These are phyloP conservation scores for Glomeris maerens DNA, from an alignment of 1,140 invertebrate genomes.

Conservation along the genomic window DNA sequence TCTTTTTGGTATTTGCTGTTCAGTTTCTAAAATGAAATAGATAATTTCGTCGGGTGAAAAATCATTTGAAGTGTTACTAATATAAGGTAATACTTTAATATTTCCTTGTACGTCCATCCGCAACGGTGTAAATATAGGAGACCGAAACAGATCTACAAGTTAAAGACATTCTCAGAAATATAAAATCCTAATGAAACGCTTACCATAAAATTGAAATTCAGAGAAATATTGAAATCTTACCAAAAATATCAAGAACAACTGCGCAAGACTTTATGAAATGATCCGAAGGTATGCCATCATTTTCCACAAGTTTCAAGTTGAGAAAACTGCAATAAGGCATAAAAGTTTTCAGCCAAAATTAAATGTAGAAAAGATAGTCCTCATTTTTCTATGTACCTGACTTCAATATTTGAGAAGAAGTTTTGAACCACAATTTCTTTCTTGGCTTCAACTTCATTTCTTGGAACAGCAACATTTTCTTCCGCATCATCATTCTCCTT, in stretches of 20 bases:
- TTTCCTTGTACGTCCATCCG: conserved; percentile 18
- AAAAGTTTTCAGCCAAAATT: conserved; percentile 1
- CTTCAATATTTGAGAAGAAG: conserved; percentile 4
- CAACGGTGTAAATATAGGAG: conserved; percentile 19
- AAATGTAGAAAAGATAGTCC: neutral
- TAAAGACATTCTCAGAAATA: no score
- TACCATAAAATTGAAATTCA: neutral
- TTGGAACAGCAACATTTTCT: no score
- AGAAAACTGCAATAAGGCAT: conserved; percentile 15
- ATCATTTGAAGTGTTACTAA: neutral
- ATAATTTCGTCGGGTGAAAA: neutral
- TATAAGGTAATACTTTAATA: conserved; percentile 18
- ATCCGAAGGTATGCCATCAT: neutral
- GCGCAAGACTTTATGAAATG: conserved; percentile 1
- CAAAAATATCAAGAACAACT: neutral
- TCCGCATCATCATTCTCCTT: no score
- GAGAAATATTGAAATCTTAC: neutral
- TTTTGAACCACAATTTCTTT: neutral
- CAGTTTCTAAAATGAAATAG: conserved; percentile 22
- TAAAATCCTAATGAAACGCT: conserved; percentile 8
- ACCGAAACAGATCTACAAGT: conserved; percentile 19
- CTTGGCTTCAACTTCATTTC: neutral
- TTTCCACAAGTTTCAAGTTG: conserved; percentile 4
- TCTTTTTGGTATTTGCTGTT: conserved; percentile 26
- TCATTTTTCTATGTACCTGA: conserved; percentile 6